Evolutionary conservation across 2,888 invertebrate genomes (phyloP).

Genomic region (Rhagium mordax): DNA sequence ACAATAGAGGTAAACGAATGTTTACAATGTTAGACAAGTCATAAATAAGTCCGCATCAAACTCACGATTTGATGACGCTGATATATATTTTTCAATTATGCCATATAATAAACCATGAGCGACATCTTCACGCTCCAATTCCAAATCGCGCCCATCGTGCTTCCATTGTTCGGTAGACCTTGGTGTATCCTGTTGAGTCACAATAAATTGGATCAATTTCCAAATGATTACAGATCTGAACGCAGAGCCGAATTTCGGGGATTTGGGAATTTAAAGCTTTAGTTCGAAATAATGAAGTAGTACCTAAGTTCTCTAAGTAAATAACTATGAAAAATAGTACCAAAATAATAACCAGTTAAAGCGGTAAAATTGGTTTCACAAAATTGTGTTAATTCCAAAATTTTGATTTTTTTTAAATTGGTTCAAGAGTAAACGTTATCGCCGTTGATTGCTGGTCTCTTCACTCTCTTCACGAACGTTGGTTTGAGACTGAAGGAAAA

Average conservation of each 20-base stretch:
- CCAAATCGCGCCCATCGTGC: conserved; percentile 45
- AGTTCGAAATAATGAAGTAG: no score
- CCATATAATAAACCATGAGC: conserved; percentile 26
- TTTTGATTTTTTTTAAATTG: no score
- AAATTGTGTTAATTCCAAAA: no score
- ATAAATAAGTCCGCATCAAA: conserved; percentile 14
- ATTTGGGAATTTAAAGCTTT: no score
- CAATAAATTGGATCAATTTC: conserved; percentile 46
- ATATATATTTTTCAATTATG: conserved; percentile 34
- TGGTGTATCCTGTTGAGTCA: conserved; percentile 50
- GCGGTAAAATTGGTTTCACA: no score
- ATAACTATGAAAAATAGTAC: no score
- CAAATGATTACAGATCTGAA: conserved; percentile 31
- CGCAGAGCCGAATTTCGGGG: conserved; percentile 29
- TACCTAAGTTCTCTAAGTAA: no score
- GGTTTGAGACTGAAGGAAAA: no score
- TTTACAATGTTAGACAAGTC: background rate
- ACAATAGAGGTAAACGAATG: background rate
- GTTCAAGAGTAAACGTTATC: no score
- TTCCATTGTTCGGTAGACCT: conserved; percentile 45
- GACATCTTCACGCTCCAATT: conserved; percentile 47
- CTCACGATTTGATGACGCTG: conserved; percentile 14
- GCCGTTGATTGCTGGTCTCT: no score
- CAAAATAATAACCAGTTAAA: no score
- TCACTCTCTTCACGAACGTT: no score